phyloP scores from a whole-genome alignment of 2,113 vertebrate species.

The Spea multiplicata region DNA sequence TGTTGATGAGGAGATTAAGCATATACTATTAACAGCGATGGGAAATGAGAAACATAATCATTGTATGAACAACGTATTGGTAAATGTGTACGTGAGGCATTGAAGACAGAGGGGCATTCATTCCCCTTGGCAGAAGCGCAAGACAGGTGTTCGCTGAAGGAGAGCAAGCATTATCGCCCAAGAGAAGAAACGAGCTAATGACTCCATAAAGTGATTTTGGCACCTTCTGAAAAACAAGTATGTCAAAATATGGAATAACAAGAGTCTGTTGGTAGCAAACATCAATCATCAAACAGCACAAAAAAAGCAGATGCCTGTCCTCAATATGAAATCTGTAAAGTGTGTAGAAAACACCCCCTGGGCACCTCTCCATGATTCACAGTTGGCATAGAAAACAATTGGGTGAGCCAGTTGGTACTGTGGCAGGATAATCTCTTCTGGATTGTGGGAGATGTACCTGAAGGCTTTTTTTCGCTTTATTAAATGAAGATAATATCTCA shows the following conservation, averaged over 20 bases:
- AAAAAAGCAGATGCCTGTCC: conserved; percentile 29
- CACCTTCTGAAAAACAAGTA: conserved; percentile 28
- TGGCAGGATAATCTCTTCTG: conserved; percentile 50
- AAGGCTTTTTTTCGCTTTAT: conserved; percentile 52
- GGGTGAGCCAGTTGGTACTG: conserved; percentile 47
- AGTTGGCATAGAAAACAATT: conserved; percentile 43
- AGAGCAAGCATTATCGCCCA: conserved; percentile 36
- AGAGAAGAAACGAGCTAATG: conserved; percentile 39
- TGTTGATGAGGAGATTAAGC: conserved; percentile 12
- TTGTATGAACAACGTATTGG: conserved; percentile 14
- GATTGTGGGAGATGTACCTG: conserved; percentile 49
- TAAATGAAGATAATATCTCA: conserved; percentile 38
- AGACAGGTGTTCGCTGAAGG: conserved; percentile 50
- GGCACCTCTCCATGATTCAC: conserved; percentile 52
- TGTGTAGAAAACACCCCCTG: conserved; percentile 48
- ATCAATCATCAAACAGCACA: conserved; percentile 14
- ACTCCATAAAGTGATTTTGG: conserved; percentile 47
- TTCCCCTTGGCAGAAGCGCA: conserved; percentile 46
- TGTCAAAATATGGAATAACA: conserved; percentile 32
- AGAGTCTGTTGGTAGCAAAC: conserved; percentile 38
- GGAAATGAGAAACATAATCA: conserved; percentile 15
- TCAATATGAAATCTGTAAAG: conserved; percentile 11
- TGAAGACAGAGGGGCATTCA: conserved; percentile 48
- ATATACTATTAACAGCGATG: conserved; percentile 10
- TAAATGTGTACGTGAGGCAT: conserved; percentile 35